Evolutionary conservation across 1,140 invertebrate species (phyloP).

Genomic region (Heliconius congener): DNA sequence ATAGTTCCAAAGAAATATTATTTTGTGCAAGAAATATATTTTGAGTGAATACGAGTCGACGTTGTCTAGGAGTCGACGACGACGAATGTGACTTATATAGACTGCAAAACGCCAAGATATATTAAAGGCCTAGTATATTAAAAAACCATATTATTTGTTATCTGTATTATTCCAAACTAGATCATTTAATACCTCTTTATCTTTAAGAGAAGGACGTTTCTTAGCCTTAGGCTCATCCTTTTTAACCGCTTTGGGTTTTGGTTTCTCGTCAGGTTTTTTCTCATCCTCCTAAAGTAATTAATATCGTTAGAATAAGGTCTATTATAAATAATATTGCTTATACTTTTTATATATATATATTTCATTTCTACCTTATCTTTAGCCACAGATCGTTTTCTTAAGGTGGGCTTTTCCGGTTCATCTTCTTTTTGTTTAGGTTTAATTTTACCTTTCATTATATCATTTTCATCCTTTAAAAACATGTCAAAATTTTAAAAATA

Average conservation of each 20-base stretch:
- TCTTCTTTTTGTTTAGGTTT: conserved; percentile 72
- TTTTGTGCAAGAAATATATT: background rate
- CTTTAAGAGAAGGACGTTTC: conserved; percentile 74
- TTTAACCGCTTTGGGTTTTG: conserved; percentile 67
- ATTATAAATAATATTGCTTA: conserved; percentile 19
- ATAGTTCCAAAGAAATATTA: background rate
- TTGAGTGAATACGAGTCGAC: background rate
- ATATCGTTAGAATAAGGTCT: conserved; percentile 20
- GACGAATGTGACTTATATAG: background rate
- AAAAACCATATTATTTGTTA: background rate
- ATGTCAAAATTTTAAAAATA: conserved; percentile 24
- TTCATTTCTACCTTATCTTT: conserved; percentile 70
- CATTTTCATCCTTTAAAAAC: conserved; percentile 67
- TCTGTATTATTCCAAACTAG: background rate
- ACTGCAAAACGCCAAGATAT: background rate
- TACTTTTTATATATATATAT: conserved; percentile 12
- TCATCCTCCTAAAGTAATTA: conserved; percentile 66
- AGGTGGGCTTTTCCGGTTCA: conserved; percentile 65
- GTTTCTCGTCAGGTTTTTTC: conserved; percentile 71
- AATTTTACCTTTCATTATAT: conserved; percentile 75
- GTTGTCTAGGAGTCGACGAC: too few relatives aligned
- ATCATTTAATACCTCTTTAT: conserved; percentile 66
- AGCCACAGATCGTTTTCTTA: conserved; percentile 65
- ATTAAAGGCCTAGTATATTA: conserved; percentile 1
- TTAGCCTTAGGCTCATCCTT: conserved; percentile 68